Evolutionary conservation across 2,888 invertebrate species (phyloP).

Genomic region (Boloria selene): DNA sequence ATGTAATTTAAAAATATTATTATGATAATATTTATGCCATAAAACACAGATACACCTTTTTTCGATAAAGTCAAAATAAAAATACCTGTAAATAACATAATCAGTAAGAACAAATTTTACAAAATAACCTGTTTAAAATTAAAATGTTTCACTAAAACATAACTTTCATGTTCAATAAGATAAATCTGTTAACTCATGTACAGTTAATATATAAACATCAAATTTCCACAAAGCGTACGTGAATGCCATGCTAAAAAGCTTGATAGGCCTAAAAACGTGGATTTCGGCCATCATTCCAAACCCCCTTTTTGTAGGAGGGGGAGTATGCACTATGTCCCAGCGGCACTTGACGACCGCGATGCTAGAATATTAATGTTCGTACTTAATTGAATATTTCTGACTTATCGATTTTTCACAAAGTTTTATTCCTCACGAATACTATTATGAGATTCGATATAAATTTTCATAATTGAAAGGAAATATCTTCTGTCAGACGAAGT

Average conservation of each 20-base stretch:
- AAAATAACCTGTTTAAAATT: background rate
- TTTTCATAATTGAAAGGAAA: slow-evolving; percentile 6
- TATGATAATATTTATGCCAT: too few species aligned
- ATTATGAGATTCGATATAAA: background rate
- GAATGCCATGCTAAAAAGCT: slow-evolving; percentile 70
- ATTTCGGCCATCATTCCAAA: slow-evolving; percentile 63
- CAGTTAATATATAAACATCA: slow-evolving; percentile 52
- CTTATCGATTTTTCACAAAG: slow-evolving; percentile 56
- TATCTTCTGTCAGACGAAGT: slow-evolving; percentile 7
- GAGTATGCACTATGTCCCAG: slow-evolving; percentile 63
- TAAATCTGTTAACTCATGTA: slow-evolving; percentile 38
- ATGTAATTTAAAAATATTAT: too few species aligned
- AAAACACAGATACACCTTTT: too few species aligned
- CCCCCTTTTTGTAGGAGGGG: slow-evolving; percentile 45
- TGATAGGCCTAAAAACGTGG: slow-evolving; percentile 78
- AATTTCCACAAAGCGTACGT: slow-evolving; percentile 61
- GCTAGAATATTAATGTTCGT: slow-evolving; percentile 75
- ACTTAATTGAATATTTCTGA: slow-evolving; percentile 75
- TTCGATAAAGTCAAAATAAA: too few species aligned
- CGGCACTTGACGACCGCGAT: slow-evolving; percentile 73
- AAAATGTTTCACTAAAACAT: slow-evolving; percentile 8
- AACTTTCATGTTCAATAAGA: slow-evolving; percentile 4
- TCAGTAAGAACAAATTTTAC: too few species aligned
- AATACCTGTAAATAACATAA: too few species aligned
- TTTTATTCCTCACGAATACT: slow-evolving; percentile 3